Evolutionary conservation across 2,113 vertebrate genomes (phyloP), one percentile per base, ranked within the genome.

Genomic region (Triplophysa rosa): DNA sequence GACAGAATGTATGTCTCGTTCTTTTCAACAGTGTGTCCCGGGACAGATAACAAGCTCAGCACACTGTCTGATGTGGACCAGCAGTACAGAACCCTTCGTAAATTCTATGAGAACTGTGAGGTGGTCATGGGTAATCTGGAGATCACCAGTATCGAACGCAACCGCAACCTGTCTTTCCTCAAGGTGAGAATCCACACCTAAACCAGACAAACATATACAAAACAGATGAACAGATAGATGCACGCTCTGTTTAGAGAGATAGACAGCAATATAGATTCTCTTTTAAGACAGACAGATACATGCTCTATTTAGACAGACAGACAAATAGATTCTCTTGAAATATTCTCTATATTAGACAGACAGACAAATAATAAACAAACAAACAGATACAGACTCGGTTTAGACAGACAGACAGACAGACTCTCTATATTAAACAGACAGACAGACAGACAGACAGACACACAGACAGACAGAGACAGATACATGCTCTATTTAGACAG

Each of bases 91-190:
- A 95, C 95, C 40, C 89, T 99, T 75, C 96, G 95, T 87, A 98
- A 99, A 86, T 95, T 95, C 90, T 99, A 98, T 82, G 97, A 98
- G 84, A 99, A 98, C 90, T 99, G 98, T 0, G 98, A 99, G 83
- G 96, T 99, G 0, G 97, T 99, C 74, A 98, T 99, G 97, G 97
- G 97, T 52, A 99, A 99, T 86, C 89, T 99, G 90, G 98, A 99
- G 91, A 99, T 99, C 80, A 99, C 98, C 87, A 98, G 94, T 91
- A 98, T 98, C 0, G 96, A 98, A 83, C 95, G 95, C 78, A 97
- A 95, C 89, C 91, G 95, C 62, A 96, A 98, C 89, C 95, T 99
- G 68, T 96, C 96, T 88, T 99, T 99, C 85, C 92, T 99, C 42
- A 91, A 95, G 94, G 98, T 99, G 89, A 83, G 54, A 37, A 54